Evolutionary conservation across 2,888 invertebrate species (phyloP), one percentile per base, ranked within the genome.

Genomic region (Ectropis crepuscularia): DNA sequence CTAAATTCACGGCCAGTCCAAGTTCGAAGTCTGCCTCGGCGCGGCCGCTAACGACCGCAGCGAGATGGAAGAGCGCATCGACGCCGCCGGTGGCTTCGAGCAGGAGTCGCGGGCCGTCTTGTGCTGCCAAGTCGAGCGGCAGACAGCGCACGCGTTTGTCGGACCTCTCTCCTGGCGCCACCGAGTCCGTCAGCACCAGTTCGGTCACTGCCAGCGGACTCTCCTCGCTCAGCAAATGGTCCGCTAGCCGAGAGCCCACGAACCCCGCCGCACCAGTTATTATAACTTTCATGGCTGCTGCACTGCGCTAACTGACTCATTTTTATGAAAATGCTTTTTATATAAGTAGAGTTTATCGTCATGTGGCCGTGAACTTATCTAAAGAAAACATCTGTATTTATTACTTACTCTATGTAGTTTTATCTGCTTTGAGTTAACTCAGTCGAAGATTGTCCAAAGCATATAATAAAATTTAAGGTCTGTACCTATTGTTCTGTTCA

Each of bases 11-110:
- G 57, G 77, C 78, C 53, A 89, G 65, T 1, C 91, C 92, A 5
- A 87, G 77, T 8, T 91, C 88, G 60, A 90, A 88, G 64, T 91
- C 86, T 0, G 72, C 74, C 76, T 92, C 92, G 8, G 91, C 88
- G 49, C 83, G 82, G 0, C 92, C 91, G 63, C 90, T 91, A 37
- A 92, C 90, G 7, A 88, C 74, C 12, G 92, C 91, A 2, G 91
- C 91, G 2, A 92, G 77, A 64, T 92, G 92, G 67, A 89, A 87
- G 11, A 90, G 53, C 8, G 85, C 76, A 57, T 80, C 79, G 45
- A 78, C 76, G 12, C 76, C 74, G n/a, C 73, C 11, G 4, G 73
- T 67, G 1, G 75, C 58, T 38, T 76, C 73, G 1, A 74, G 59
- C 0, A 80, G 78, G 0, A 0, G 68, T 6, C 5, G 59, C 55